phyloP scores from a whole-genome alignment of 1,140 invertebrate genomes.

The Drosophila leontia region DNA sequence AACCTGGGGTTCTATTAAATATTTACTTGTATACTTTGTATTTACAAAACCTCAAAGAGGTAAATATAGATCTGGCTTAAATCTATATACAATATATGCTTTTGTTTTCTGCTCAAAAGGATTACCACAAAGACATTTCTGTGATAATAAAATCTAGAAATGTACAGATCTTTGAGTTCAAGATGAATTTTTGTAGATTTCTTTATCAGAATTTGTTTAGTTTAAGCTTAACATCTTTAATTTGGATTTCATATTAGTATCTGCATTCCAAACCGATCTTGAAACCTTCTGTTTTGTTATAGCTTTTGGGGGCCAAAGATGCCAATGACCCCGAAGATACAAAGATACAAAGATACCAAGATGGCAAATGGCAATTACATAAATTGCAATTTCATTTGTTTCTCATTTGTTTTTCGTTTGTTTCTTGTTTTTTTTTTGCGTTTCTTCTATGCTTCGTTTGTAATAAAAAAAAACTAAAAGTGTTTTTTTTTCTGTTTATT shows the following conservation, averaged over 20 bases:
- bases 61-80: background rate
- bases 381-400: conserved; percentile 77
- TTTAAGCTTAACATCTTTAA: background rate
- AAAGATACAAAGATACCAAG: conserved; percentile 8
- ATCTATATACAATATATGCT: background rate
- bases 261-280: conserved; percentile 17
- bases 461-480: conserved; percentile 38
- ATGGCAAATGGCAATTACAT: conserved; percentile 59
- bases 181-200: background rate
- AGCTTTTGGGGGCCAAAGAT: conserved; percentile 13
- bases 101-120: background rate
- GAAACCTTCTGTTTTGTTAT: background rate
- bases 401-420: conserved; percentile 35
- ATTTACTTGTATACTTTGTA: background rate
- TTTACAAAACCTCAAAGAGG: background rate
- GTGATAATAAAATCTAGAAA: background rate
- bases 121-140: background rate
- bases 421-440: conserved; percentile 1
- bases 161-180: background rate
- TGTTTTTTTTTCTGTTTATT: conserved; percentile 26
- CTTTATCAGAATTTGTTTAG: background rate
- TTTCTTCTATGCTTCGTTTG: conserved; percentile 44
- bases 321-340: conserved; percentile 18
- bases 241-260: conserved; percentile 10
- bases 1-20: background rate